Percentiles rank a stretch among this genome's conserved stretches.
Conservation (phyloP, 1,140 invertebrate genomes). For the Penaeus vannamei region DNA sequence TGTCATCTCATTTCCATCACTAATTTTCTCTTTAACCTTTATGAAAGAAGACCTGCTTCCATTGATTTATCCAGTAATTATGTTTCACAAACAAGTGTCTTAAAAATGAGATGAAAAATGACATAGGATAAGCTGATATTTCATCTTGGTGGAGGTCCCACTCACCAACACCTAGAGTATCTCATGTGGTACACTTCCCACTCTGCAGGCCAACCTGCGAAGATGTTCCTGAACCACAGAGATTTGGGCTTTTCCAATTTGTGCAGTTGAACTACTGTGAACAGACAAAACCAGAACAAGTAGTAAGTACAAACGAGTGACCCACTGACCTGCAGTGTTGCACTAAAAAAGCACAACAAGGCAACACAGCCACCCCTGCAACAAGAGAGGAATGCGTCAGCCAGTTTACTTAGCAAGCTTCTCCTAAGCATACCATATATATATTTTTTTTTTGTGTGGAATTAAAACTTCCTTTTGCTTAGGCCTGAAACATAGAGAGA, state of each 20-base stretch:
- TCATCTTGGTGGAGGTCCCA: conserved; percentile 14
- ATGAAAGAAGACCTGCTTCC: no score
- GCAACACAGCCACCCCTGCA: conserved; percentile 66
- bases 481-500: conserved; percentile 60
- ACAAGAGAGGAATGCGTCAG: conserved; percentile 64
- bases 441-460: conserved; percentile 36
- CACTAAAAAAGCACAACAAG: conserved; percentile 66
- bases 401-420: conserved; percentile 63
- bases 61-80: no score
- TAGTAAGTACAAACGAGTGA: conserved; percentile 66
- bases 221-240: conserved; percentile 49
- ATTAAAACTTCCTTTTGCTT: conserved; percentile 56
- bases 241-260: conserved; percentile 52
- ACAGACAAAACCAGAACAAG: conserved; percentile 66
- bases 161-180: conserved; percentile 44
- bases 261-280: conserved; percentile 65
- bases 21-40: no score
- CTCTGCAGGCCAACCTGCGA: conserved; percentile 25
- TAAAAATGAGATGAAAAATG: conserved; percentile 17
- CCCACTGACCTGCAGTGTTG: conserved; percentile 67
- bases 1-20: no score
- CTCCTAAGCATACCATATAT: conserved; percentile 61
- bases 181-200: conserved; percentile 37
- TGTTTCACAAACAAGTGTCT: not conserved
- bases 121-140: not conserved